Base-by-base conservation (phyloP, 2,797 vertebrate genomes). In the Neosalanx taihuensis region DNA sequence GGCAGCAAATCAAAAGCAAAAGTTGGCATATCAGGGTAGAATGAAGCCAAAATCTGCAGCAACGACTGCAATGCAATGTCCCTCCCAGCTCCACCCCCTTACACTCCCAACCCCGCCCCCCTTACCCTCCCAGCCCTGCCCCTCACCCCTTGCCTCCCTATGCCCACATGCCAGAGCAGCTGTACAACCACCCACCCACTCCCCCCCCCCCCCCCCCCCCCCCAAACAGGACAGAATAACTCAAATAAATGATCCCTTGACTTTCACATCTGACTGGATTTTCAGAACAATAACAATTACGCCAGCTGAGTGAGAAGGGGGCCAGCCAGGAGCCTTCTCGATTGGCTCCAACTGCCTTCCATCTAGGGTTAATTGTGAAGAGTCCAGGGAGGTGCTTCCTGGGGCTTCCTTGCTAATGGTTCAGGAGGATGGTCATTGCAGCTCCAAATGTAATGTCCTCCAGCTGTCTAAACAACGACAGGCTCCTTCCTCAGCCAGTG, bases 231-330 rank as follows among this genome's bases (percentile, higher is more conserved):
- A 71, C 57, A 53, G 70, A 69, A 80, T 83, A 53, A 66, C 80
- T 84, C 85, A 90, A 89, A 90, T 78, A 88, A 89, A 90, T 85
- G 80, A 73, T 78, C 68, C 80, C 78, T 75, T 82, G 81, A 88
- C 88, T 89, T 88, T 85, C 86, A 86, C 85, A 83, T 78, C 81
- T 72, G 76, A 86, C 89, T 89, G 76, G 81, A 89, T 86, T 89
- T 90, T 85, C 84, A 88, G 87, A 91, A 91, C 85, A 90, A 89
- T 90, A 91, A 92, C 88, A 87, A 89, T 90, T 90, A 87, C 67
- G 73, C 76, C 84, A 85, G 81, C 81, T 87, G 86, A 87, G 83
- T 71, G 56, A 79, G 23, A 26, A 41, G 20, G 64, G 79, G 84
- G 88, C 85, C 81, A 82, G 78, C 67, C 2, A 20, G 5, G n/a